A percentile compares a stretch with the other conserved stretches of the same genome.
phyloP scores from a whole-genome alignment of 2,113 vertebrate species.

The Podarcis raffonei region DNA sequence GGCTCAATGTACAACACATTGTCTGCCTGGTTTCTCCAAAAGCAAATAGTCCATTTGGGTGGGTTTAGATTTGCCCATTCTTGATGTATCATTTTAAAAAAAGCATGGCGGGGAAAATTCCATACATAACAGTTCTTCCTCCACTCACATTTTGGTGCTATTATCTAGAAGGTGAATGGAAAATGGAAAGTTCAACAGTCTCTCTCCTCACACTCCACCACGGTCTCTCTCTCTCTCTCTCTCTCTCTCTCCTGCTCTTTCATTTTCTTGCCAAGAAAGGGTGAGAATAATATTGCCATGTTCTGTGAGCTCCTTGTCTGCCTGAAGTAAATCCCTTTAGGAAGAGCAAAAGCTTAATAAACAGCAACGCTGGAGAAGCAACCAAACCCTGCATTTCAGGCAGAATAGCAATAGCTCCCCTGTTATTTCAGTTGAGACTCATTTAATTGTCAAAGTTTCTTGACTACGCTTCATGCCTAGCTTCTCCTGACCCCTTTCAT shows the following conservation, averaged over 20 bases:
- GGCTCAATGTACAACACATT: neutral
- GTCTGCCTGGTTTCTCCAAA: conserved; percentile 24
- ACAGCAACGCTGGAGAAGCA: conserved; percentile 22
- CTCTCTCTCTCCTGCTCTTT: neutral
- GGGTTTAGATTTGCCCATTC: conserved; percentile 32
- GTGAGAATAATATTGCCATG: conserved; percentile 31
- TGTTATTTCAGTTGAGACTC: conserved; percentile 7
- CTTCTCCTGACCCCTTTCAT: neutral
- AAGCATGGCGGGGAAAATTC: conserved; percentile 20
- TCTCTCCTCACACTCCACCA: neutral
- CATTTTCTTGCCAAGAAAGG: conserved; percentile 24
- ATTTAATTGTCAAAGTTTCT: neutral
- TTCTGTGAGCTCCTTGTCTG: conserved; percentile 8
- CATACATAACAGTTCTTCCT: conserved; percentile 50
- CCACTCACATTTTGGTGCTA: conserved; percentile 37
- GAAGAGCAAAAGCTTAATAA: conserved; percentile 52
- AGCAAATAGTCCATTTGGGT: conserved; percentile 36
- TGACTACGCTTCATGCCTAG: neutral
- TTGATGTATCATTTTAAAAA: conserved; percentile 50
- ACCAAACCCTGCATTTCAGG: conserved; percentile 24
- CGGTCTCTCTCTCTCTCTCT: neutral
- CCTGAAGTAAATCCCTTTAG: conserved; percentile 41
- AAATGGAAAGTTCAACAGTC: conserved; percentile 50
- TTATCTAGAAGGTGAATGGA: conserved; percentile 24
- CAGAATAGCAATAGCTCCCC: neutral